Evolutionary conservation across 2,888 invertebrate species (phyloP), one percentile per base, ranked within the genome.

Genomic region (Sacculina carcini): DNA sequence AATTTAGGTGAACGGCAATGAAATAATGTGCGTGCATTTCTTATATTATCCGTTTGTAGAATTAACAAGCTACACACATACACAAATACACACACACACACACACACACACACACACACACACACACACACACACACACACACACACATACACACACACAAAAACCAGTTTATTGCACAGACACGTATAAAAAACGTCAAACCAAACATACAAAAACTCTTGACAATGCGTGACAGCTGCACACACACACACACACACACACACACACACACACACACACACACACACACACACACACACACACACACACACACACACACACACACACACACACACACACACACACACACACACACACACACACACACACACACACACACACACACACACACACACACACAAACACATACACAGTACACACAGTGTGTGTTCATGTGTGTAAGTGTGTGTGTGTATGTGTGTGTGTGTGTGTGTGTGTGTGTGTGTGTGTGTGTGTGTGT

Each of bases 241-340:
- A 49, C 49, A 49, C 49, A 36, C 49, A 49, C 49, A 51, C 31
- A 51, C 36, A 51, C 42, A 47, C 48, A 52, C 48, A 47, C 48
- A 52, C 38, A 47, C 38, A 46, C 39, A 52, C 28, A 47, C 52
- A 50, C 40, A 40, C 40, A 50, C 40, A 50, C 40, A 24, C 40
- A 40, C 42, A 50, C 42, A 40, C 31, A 50, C 23, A 50, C 23
- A 50, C 23, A 50, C 14, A 40, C 21, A 50, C 29, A 50, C 29
- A 50, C 29, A 50, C 29, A 50, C 29, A 50, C 29, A 50, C 29
- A 50, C 29, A 50, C 29, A 50, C 29, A 50, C 29, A 50, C 29
- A 50, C 29, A 50, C 29, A 40, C 31, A 50, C 29, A 50, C 19
- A 40, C 19, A 39, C 19, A 39, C 28, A 21, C 28, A 50, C 29